These are phyloP conservation scores for Eupsittula cactorum DNA, from an alignment of 2,113 vertebrate genomes.

Conservation along the genomic window DNA sequence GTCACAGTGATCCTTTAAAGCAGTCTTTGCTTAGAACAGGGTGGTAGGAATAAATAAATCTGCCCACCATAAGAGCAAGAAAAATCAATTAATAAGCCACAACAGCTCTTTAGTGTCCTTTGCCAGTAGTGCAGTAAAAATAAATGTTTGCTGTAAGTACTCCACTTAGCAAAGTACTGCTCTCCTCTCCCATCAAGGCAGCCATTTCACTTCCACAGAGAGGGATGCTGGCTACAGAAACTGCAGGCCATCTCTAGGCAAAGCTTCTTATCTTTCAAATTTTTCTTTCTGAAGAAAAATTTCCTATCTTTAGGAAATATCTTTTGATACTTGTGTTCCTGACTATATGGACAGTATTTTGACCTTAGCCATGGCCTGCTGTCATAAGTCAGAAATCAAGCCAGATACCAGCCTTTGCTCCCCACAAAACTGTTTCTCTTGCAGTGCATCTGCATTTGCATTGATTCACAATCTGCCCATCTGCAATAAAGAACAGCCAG, in stretches of 20 bases:
- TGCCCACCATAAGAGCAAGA: background rate
- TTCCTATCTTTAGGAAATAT: background rate
- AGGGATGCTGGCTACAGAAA: background rate
- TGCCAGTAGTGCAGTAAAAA: background rate
- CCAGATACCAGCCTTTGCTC: background rate
- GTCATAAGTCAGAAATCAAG: background rate
- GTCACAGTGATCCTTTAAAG: background rate
- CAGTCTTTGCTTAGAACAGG: background rate
- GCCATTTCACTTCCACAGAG: background rate
- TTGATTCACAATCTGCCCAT: background rate
- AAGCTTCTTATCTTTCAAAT: background rate
- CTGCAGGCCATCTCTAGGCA: background rate
- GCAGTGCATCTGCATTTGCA: background rate
- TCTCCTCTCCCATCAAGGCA: background rate
- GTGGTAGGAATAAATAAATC: background rate
- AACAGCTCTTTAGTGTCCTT: background rate
- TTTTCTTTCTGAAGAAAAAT: background rate
- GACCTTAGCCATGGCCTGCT: background rate
- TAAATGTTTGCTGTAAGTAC: background rate
- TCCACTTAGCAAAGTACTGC: background rate
- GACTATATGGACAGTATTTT: background rate
- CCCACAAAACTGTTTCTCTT: accelerated
- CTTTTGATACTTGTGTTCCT: background rate
- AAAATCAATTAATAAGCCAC: background rate
- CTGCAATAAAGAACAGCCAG: background rate